A percentile compares a stretch with the other conserved stretches of the same genome.
Conservation (phyloP, 2,113 vertebrate species). For the Poecile atricapillus region DNA sequence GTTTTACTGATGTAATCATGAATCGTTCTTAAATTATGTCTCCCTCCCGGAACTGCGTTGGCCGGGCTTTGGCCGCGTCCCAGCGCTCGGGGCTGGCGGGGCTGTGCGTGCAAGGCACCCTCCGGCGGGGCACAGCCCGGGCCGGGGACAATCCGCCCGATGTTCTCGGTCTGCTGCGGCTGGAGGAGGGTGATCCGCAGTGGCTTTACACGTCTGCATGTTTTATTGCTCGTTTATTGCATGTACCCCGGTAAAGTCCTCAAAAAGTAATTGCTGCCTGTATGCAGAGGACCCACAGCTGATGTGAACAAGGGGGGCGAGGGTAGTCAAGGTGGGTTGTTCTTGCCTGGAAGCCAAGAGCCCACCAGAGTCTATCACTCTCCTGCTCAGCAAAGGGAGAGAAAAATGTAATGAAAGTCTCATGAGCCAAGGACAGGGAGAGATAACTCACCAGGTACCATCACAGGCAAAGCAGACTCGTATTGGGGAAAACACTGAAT, state of each 20-base stretch:
- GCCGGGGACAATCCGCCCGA: rapidly evolving
- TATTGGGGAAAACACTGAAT: neutral
- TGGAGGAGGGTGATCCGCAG: neutral
- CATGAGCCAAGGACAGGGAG: neutral
- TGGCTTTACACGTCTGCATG: rapidly evolving
- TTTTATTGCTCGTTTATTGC: neutral
- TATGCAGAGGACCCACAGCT: rapidly evolving
- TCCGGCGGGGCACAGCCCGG: neutral
- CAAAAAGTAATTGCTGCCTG: neutral
- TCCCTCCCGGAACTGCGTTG: neutral
- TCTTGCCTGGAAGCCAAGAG: neutral
- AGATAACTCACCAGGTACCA: neutral
- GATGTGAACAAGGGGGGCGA: rapidly evolving
- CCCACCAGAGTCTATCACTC: neutral
- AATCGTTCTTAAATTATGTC: rapidly evolving
- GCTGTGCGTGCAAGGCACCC: rapidly evolving
- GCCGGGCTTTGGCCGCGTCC: neutral
- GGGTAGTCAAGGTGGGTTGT: no score
- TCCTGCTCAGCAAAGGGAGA: neutral
- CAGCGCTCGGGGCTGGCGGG: neutral
- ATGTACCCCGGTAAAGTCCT: neutral
- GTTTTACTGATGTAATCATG: neutral
- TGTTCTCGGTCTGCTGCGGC: no score
- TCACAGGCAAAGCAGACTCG: neutral
- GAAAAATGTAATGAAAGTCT: neutral